Conservation (phyloP, 2,888 invertebrate genomes). For the Pharmacophagus antenor region DNA sequence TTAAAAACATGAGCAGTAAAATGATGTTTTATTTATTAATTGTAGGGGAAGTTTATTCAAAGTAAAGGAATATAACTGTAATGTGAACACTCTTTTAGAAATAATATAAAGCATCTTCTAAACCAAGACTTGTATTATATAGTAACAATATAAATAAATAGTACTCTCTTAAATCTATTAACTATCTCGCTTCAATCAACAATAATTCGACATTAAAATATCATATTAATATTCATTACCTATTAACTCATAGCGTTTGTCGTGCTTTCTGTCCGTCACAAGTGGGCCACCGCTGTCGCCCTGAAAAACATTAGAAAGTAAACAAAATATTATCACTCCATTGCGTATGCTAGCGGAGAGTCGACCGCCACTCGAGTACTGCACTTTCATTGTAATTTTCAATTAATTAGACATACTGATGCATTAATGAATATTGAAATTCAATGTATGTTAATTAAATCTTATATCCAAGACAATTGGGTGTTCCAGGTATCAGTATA, state of each 20-base stretch:
- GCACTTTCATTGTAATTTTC: constrained; percentile 5
- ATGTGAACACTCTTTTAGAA: too few relatives aligned
- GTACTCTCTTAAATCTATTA: neutral
- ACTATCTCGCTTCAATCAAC: neutral
- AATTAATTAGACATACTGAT: neutral
- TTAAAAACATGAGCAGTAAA: too few relatives aligned
- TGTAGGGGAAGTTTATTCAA: too few relatives aligned
- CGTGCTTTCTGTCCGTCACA: constrained; percentile 84
- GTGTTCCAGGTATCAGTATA: too few relatives aligned
- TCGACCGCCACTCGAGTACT: neutral
- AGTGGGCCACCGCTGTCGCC: constrained; percentile 92
- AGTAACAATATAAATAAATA: too few relatives aligned
- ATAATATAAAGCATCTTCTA: too few relatives aligned
- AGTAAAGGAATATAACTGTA: too few relatives aligned
- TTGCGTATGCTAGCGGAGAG: neutral
- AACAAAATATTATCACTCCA: constrained; percentile 9
- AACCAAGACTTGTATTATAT: too few relatives aligned
- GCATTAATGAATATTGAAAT: neutral
- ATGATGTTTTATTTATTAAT: too few relatives aligned
- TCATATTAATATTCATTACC: constrained; percentile 69
- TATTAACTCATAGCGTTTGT: constrained; percentile 89
- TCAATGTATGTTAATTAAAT: neutral
- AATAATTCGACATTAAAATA: neutral
- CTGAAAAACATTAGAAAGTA: constrained; percentile 61
- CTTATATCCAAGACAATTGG: too few relatives aligned